These are phyloP conservation scores for Amorpha juglandis DNA, from an alignment of 2,888 invertebrate species.

Conservation along the genomic window DNA sequence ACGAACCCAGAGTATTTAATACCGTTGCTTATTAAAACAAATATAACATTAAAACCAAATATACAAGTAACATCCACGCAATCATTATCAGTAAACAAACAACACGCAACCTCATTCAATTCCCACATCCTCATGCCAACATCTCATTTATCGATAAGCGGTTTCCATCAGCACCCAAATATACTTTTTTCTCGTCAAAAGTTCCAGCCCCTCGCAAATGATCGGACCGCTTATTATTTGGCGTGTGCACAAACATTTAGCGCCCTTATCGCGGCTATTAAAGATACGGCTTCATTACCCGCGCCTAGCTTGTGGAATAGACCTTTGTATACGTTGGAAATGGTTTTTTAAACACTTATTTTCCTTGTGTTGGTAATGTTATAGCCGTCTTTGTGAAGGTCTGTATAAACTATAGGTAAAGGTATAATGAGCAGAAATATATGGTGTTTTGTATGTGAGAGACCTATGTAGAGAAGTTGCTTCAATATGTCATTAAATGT, in stretches of 20 bases:
- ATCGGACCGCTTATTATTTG: constrained; percentile 81
- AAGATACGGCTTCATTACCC: constrained; percentile 83
- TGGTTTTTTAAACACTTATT: constrained; percentile 35
- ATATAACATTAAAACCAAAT: not conserved
- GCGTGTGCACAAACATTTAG: constrained; percentile 84
- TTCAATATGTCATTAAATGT: no score
- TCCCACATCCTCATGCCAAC: constrained; percentile 48
- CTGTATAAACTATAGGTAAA: not conserved
- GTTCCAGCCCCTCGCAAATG: constrained; percentile 75
- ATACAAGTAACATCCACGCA: constrained; percentile 28
- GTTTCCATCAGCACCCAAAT: constrained; percentile 30
- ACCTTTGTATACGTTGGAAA: constrained; percentile 43
- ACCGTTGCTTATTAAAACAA: not conserved
- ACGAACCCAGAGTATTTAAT: no score
- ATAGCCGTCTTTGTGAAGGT: not conserved
- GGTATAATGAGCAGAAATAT: no score
- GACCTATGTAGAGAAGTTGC: no score
- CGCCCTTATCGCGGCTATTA: constrained; percentile 81
- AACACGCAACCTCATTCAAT: constrained; percentile 64
- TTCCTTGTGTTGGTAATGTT: constrained; percentile 37
- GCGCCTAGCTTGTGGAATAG: constrained; percentile 47
- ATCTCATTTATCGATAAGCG: constrained; percentile 52
- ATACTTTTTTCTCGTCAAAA: constrained; percentile 62
- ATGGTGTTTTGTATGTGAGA: no score
- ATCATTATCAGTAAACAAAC: constrained; percentile 33